These are phyloP conservation scores for Botrylloides violaceus DNA, from an alignment of 23 tunicate genomes.

Conservation along the genomic window DNA sequence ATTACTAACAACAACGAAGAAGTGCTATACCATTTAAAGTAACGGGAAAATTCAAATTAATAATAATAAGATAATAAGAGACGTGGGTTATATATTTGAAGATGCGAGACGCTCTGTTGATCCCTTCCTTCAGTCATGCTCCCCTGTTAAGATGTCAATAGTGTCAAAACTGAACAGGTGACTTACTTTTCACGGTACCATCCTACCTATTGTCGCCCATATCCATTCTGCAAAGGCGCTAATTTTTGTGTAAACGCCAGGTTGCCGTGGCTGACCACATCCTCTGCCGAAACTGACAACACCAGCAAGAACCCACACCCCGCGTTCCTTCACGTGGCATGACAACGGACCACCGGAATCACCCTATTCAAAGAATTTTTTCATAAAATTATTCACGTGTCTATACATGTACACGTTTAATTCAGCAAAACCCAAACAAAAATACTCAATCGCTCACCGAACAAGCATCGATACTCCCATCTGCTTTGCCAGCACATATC, in stretches of 20 bases:
- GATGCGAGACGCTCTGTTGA: too few relatives aligned
- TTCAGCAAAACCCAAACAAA: background rate
- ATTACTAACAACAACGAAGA: too few relatives aligned
- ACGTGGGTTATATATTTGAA: too few relatives aligned
- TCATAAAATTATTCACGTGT: background rate
- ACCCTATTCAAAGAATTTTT: conserved; percentile 29
- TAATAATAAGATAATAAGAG: too few relatives aligned
- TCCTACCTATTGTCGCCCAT: conserved; percentile 45
- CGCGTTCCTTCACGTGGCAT: conserved; percentile 21
- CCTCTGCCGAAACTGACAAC: conserved; percentile 68
- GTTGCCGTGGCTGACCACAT: conserved; percentile 48
- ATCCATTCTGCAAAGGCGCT: conserved; percentile 55
- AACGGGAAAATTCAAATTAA: too few relatives aligned
- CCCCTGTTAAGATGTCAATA: too few relatives aligned
- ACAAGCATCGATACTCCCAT: conserved; percentile 69
- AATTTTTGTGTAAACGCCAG: conserved; percentile 70
- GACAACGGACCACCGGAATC: conserved; percentile 94
- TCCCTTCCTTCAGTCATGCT: too few relatives aligned
- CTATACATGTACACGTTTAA: background rate
- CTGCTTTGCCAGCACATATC: conserved; percentile 82
- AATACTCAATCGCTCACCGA: too few relatives aligned
- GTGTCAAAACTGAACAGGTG: too few relatives aligned
- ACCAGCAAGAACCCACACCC: conserved; percentile 47
- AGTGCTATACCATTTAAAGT: too few relatives aligned
- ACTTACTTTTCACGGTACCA: too few relatives aligned